Percentiles rank a stretch among this genome's conserved stretches.
These are phyloP conservation scores for Plagodis pulveraria DNA, from an alignment of 2,888 invertebrate genomes.

Conservation along the genomic window DNA sequence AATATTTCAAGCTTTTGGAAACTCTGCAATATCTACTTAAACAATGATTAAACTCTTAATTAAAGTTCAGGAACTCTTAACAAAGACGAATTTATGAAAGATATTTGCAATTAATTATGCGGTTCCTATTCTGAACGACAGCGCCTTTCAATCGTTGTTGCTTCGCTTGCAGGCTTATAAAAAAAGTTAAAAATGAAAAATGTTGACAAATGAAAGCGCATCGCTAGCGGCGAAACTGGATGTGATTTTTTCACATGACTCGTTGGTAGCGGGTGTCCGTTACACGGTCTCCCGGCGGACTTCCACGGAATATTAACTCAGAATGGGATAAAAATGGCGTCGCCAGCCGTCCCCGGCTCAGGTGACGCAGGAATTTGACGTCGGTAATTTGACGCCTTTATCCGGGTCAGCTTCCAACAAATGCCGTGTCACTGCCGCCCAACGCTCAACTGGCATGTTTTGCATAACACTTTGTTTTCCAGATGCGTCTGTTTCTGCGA, in stretches of 20 bases:
- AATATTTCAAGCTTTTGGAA: neutral
- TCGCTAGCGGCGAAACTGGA: slow-evolving; percentile 23
- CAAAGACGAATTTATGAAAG: slow-evolving; percentile 1
- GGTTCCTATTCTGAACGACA: too few species aligned
- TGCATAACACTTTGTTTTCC: slow-evolving; percentile 51
- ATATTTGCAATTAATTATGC: neutral
- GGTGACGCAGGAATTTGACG: slow-evolving; percentile 77
- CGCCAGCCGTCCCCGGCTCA: slow-evolving; percentile 64
- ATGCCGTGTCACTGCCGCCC: slow-evolving; percentile 53
- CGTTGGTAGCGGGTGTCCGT: slow-evolving; percentile 65
- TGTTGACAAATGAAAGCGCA: slow-evolving; percentile 11
- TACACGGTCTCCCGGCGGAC: slow-evolving; percentile 69
- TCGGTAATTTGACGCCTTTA: slow-evolving; percentile 78
- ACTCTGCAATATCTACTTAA: neutral
- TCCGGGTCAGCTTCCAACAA: slow-evolving; percentile 72
- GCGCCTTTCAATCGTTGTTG: too few species aligned
- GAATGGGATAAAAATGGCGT: slow-evolving; percentile 77
- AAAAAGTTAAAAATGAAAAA: neutral
- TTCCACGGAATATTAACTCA: slow-evolving; percentile 76
- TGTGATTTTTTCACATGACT: slow-evolving; percentile 42
- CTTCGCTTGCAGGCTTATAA: too few species aligned
- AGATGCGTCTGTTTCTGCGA: slow-evolving; percentile 3
- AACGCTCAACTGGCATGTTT: slow-evolving; percentile 60
- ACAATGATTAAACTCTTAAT: slow-evolving; percentile 5
- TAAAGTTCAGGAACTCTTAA: slow-evolving; percentile 1